Conservation (phyloP, 2,113 vertebrate species). For the Antechinus stuartii region DNA sequence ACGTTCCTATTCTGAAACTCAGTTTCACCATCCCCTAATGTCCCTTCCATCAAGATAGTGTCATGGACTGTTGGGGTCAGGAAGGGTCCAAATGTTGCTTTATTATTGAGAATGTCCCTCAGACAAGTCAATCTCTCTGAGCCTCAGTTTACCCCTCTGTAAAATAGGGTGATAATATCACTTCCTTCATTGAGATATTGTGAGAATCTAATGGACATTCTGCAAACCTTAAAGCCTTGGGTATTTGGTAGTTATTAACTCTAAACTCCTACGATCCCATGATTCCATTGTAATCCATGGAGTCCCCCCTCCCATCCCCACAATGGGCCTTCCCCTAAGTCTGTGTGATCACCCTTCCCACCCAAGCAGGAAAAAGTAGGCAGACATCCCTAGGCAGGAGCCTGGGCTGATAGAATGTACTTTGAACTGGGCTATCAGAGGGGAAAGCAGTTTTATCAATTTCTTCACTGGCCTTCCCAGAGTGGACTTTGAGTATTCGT, state of each 20-base stretch:
- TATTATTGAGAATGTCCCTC: neutral
- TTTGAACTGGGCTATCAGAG: neutral
- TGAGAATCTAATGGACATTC: neutral
- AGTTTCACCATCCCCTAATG: neutral
- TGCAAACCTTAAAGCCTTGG: neutral
- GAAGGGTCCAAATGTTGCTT: neutral
- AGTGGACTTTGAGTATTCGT: neutral
- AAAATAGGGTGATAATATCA: neutral
- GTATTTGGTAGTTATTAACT: neutral
- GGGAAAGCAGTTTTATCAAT: neutral
- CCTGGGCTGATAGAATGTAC: neutral
- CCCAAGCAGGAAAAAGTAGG: neutral
- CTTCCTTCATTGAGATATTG: neutral
- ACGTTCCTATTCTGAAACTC: neutral
- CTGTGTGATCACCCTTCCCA: neutral
- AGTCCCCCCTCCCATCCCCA: neutral
- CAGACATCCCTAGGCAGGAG: neutral
- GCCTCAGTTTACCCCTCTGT: neutral
- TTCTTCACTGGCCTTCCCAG: neutral
- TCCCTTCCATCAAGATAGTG: neutral
- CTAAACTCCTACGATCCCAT: neutral
- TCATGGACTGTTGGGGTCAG: neutral
- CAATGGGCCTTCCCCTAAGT: neutral
- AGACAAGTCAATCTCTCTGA: neutral
- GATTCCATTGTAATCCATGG: neutral